These are phyloP conservation scores for Propithecus coquereli DNA, from an alignment of 2,113 vertebrate genomes.

Conservation along the genomic window DNA sequence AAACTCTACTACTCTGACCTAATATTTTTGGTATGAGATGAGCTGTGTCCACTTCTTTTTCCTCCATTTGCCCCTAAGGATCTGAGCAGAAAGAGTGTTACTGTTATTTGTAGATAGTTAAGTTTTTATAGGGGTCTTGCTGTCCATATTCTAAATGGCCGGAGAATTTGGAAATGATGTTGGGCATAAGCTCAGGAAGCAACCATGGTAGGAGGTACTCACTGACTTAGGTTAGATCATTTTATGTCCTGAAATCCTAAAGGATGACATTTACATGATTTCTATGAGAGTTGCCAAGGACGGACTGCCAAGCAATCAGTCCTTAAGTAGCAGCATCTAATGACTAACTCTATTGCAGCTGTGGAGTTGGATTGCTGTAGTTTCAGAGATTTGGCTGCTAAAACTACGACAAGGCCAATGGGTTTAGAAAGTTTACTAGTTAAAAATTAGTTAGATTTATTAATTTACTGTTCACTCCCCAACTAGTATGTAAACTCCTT, in stretches of 20 bases:
- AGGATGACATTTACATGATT: neutral
- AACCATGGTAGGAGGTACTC: neutral
- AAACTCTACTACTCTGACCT: neutral
- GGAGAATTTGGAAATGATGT: neutral
- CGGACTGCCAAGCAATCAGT: neutral
- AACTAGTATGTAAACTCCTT: too few species aligned
- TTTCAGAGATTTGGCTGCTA: neutral
- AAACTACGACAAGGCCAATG: neutral
- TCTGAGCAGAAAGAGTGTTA: neutral
- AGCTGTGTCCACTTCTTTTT: neutral
- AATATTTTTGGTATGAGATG: neutral
- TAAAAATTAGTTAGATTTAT: neutral
- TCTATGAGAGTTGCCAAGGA: neutral
- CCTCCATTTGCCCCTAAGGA: neutral
- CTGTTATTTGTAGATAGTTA: neutral
- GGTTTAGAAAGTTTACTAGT: neutral
- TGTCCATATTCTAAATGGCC: neutral
- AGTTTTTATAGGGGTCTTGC: neutral
- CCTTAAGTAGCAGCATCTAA: neutral
- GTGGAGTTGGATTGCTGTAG: neutral
- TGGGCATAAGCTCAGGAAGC: neutral
- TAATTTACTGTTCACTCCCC: neutral
- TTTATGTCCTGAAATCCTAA: neutral
- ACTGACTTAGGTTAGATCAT: neutral
- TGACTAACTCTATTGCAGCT: neutral